Percentiles rank a stretch among this genome's conserved stretches.
These are phyloP conservation scores for Mesocentrotus franciscanus DNA, from an alignment of 53 echinoderm and acorn worm genomes.

Conservation along the genomic window DNA sequence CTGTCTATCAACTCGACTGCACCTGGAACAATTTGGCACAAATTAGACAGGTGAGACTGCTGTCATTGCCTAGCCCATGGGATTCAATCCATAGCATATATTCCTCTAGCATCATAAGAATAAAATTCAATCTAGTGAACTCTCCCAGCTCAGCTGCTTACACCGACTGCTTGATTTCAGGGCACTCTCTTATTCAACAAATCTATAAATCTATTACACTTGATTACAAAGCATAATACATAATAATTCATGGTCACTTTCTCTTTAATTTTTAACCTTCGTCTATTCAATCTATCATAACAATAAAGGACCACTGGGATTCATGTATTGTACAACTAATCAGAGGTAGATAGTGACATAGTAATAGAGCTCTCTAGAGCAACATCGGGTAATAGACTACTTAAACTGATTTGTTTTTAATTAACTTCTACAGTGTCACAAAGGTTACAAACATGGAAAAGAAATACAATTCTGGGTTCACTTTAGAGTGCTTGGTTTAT, in stretches of 20 bases:
- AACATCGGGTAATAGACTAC: no score
- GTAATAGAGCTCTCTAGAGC: no score
- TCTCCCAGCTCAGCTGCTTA: not conserved
- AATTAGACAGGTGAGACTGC: conserved; percentile 31
- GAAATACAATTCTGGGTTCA: no score
- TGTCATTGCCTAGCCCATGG: conserved; percentile 4
- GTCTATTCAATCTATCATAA: not conserved
- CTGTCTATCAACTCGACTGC: conserved; percentile 31
- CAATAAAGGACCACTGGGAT: not conserved
- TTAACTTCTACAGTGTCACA: no score
- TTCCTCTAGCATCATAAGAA: not conserved
- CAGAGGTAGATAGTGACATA: not conserved
- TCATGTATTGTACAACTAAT: not conserved
- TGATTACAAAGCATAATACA: not conserved
- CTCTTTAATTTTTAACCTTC: not conserved
- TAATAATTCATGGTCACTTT: not conserved
- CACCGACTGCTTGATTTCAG: not conserved
- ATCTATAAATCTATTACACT: not conserved
- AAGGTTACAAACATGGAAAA: no score
- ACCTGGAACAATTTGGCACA: conserved; percentile 51
- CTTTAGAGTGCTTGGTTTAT: no score
- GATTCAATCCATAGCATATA: not conserved
- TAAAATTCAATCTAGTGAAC: not conserved
- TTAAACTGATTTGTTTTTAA: no score
- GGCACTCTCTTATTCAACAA: not conserved